These are phyloP conservation scores for Charaxes varanes DNA, from an alignment of 1,140 invertebrate species.

Conservation along the genomic window DNA sequence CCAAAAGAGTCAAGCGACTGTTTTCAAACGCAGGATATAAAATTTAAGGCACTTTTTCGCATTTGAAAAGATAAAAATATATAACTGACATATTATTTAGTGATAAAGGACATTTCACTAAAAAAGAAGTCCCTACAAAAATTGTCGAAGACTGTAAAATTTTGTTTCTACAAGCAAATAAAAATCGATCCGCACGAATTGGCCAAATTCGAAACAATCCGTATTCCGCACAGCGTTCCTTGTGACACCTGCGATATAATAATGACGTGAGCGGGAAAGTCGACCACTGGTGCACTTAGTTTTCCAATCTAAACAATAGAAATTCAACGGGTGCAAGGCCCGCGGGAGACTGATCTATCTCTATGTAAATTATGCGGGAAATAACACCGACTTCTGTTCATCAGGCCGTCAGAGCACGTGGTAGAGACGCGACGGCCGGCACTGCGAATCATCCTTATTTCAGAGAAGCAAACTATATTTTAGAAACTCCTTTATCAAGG, in stretches of 20 bases:
- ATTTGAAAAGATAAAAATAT: too few species aligned
- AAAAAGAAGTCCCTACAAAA: too few species aligned
- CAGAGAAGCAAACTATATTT: background rate
- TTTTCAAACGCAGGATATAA: too few species aligned
- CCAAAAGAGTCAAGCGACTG: too few species aligned
- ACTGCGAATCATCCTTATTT: slow-evolving; percentile 1
- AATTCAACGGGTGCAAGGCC: slow-evolving; percentile 69
- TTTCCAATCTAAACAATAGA: slow-evolving; percentile 74
- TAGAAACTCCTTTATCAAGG: too few species aligned
- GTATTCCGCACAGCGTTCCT: slow-evolving; percentile 15
- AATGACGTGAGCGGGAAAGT: slow-evolving; percentile 58
- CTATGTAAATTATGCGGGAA: slow-evolving; percentile 72
- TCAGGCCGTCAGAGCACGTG: slow-evolving; percentile 49
- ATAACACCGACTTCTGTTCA: slow-evolving; percentile 62
- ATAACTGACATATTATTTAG: too few species aligned
- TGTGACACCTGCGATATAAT: slow-evolving; percentile 48
- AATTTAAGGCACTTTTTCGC: too few species aligned
- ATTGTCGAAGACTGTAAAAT: too few species aligned
- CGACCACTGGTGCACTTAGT: slow-evolving; percentile 58
- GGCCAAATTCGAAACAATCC: slow-evolving; percentile 13
- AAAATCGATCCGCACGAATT: too few species aligned
- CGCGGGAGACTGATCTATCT: slow-evolving; percentile 65
- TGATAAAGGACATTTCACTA: too few species aligned
- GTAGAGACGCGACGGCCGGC: slow-evolving; percentile 4
- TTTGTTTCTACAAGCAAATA: too few species aligned